Evolutionary conservation across 2,797 vertebrate genomes (phyloP), one percentile per base, ranked within the genome.

Genomic region (Gila robusta): DNA sequence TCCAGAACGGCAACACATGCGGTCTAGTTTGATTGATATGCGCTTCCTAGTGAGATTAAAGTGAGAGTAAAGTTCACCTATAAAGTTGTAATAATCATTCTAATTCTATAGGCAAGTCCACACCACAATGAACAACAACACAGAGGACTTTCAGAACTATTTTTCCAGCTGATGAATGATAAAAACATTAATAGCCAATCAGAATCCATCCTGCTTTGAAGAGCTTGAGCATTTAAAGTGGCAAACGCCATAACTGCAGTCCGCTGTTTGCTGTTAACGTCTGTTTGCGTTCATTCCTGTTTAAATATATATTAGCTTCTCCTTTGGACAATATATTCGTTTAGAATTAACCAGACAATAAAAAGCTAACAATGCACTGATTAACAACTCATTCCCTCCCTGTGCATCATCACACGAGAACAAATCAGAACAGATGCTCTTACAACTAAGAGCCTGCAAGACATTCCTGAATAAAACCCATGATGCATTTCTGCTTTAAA

Each of bases 391-490:
- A 64, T 73, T 79, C 37, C 66, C 49, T 71, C 52, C 66, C 66
- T 71, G 64, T 59, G 26, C n/a, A 79, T 32, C 35, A 56, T 66
- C 49, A 44, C 47, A 32, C 49, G 28, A 66, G 21, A 82, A 83
- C 41, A 83, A 37, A 54, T 67, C 59, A 84, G 16, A 64, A 26
- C 83, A 79, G 83, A 85, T 70, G 76, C 66, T n/a, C 11, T 67
- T 54, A 67, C 72, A 66, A 54, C 47, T 11, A 78, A 44, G 21
- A 74, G 21, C 67, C 84, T 79, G 49, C 49, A 35, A 78, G 52
- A 59, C 54, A 73, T 44, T 85, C 26, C 66, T 64, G 52, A 70
- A 85, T 84, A 67, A 85, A 79, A 71, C 52, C 54, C 39, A 79
- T 32, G 26, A 79, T 79, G 49, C 49, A 79, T 72, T 56, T 79